A percentile compares a stretch with the other conserved stretches of the same genome.
Conservation (phyloP, 2,797 vertebrate genomes). For the Labroides dimidiatus region DNA sequence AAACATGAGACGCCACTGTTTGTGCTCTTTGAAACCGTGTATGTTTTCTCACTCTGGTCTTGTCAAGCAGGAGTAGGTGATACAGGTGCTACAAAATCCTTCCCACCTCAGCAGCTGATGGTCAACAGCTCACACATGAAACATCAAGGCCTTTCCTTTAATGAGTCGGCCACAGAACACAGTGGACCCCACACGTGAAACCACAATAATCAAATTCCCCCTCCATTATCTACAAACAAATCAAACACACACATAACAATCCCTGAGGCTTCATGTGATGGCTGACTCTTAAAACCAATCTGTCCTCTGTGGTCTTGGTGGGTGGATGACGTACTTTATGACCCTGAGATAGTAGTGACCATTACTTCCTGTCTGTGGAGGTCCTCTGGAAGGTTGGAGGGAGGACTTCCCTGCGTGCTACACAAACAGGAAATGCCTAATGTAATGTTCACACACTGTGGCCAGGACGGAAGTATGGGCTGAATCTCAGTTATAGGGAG, state of each 20-base stretch:
- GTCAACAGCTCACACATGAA: slow-evolving; percentile 37
- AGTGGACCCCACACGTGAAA: slow-evolving; percentile 45
- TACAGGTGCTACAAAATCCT: slow-evolving; percentile 35
- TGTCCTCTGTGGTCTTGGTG: slow-evolving; percentile 24
- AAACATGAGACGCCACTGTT: slow-evolving; percentile 67
- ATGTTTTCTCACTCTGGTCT: slow-evolving; percentile 60
- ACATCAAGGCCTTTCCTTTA: slow-evolving; percentile 38
- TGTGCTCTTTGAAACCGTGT: slow-evolving; percentile 62
- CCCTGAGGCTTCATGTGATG: slow-evolving; percentile 11
- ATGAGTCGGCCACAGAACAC: slow-evolving; percentile 17
- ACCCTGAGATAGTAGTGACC: slow-evolving; percentile 57
- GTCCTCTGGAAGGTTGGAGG: slow-evolving; percentile 30
- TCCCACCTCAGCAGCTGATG: slow-evolving; percentile 53
- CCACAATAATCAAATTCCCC: slow-evolving; percentile 52
- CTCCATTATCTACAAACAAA: slow-evolving; percentile 39
- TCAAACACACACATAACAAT: slow-evolving; percentile 29
- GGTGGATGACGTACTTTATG: slow-evolving; percentile 53
- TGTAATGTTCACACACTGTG: slow-evolving; percentile 60
- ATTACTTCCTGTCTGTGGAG: slow-evolving; percentile 65
- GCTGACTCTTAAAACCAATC: slow-evolving; percentile 6
- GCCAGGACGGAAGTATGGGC: slow-evolving; percentile 27
- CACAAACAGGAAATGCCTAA: slow-evolving; percentile 78
- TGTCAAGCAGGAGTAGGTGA: slow-evolving; percentile 45
- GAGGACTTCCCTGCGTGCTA: slow-evolving; percentile 51
- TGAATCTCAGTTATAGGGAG: slow-evolving; percentile 32